These are phyloP conservation scores for Pseudoips prasinana DNA, from an alignment of 2,888 invertebrate species.

Conservation along the genomic window DNA sequence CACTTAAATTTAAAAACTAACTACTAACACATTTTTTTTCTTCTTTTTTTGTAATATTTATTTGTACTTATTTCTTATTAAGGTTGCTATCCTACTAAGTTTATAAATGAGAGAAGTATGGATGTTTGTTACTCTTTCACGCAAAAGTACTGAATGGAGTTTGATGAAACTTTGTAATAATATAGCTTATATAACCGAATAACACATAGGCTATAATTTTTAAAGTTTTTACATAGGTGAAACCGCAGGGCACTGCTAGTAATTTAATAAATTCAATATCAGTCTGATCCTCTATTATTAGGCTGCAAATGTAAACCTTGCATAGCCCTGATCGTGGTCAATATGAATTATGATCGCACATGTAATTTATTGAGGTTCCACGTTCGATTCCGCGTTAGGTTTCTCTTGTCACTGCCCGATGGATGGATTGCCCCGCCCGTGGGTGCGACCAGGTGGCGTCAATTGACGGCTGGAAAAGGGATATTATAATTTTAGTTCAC, in stretches of 20 bases:
- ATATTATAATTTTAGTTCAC: constrained; percentile 13
- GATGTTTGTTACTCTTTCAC: too few species aligned
- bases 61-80: too few species aligned
- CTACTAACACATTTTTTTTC: too few species aligned
- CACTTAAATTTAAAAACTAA: too few species aligned
- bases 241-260: neutral
- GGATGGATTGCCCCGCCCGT: constrained; percentile 38
- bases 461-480: constrained; percentile 19
- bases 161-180: too few species aligned
- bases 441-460: constrained; percentile 16
- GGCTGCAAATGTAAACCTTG: constrained; percentile 1
- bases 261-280: neutral
- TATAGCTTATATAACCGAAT: too few species aligned
- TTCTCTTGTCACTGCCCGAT: constrained; percentile 56
- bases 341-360: constrained; percentile 56
- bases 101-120: too few species aligned
- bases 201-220: too few species aligned
- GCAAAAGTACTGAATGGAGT: too few species aligned
- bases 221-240: neutral
- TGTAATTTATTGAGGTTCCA: constrained; percentile 57
- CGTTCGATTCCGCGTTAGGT: constrained; percentile 51
- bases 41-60: too few species aligned
- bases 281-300: too few species aligned
- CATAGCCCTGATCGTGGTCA: constrained; percentile 20
- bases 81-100: too few species aligned